Evolutionary conservation across 1,140 invertebrate species (phyloP), one percentile per base, ranked within the genome.

Genomic region (Aphelinus certus): DNA sequence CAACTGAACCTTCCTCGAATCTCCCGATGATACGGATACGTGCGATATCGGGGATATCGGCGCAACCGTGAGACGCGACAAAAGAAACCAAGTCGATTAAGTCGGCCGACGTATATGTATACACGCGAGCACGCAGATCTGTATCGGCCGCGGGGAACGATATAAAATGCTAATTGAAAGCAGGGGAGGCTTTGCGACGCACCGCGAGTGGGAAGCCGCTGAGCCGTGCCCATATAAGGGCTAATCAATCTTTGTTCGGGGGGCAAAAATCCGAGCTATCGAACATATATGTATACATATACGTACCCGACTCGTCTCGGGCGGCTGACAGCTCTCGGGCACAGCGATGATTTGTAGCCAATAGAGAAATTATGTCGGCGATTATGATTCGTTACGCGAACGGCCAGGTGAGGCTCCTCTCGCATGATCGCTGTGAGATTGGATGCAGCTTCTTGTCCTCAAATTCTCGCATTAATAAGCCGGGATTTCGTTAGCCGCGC

Each of bases 341-440:
- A 26, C 57, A 49, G 47, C 62, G 60, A 71, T 75, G 73, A 75
- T 75, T 75, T 75, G 73, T 75, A 58, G 73, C 68, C 73, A 55
- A 71, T 75, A 75, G 51, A 75, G 66, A 75, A 75, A 71, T 71
- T 71, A 75, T 75, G 65, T 68, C 51, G 26, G 42, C 67, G 73
- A 75, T 75, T 75, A 71, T 71, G 46, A 75, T 75, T 75, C 61
- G 73, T 74, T 74, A 74, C 72, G 73, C 66, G 73, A n/a, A 26
- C 26, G 26, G 26, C 26, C 26, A 26, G 26, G 2, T 49, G 7
- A 45, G 61, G 3, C 53, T 49, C 42, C 26, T 51, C 46, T 51
- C 63, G 47, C 55, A 45, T 5, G 61, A 65, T 68, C 65, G 49
- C 47, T n/a, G 49, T 51, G 65, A 73, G 64, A 74, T 61, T 67